Percentiles rank a stretch among this genome's conserved stretches.
phyloP scores from a whole-genome alignment of 2,113 vertebrate species.

The Tyto alba region DNA sequence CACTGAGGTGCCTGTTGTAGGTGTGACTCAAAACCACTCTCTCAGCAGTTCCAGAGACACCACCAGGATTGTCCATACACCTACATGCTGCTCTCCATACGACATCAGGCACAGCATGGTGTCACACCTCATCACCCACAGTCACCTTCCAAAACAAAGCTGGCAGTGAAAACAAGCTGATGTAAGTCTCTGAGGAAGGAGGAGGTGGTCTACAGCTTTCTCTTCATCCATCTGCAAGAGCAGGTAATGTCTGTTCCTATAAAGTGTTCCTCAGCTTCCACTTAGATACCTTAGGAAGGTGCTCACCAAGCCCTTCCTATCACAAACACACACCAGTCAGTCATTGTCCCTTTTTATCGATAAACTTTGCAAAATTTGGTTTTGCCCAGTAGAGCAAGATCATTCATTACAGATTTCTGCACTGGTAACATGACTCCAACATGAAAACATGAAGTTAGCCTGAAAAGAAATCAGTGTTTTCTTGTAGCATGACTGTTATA shows the following conservation, averaged over 20 bases:
- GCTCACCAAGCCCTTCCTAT: not conserved
- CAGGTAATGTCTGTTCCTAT: not conserved
- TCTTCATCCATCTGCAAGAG: not conserved
- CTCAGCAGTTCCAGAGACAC: not conserved
- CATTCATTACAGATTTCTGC: not conserved
- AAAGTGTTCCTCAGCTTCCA: not conserved
- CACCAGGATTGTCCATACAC: not conserved
- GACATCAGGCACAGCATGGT: not conserved
- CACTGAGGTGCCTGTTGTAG: not conserved
- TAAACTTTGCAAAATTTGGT: not conserved
- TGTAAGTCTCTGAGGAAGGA: not conserved
- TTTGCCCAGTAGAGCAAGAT: not conserved
- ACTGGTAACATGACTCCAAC: not conserved
- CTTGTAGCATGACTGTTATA: not conserved
- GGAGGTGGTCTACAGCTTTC: not conserved
- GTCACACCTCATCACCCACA: not conserved
- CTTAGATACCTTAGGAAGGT: not conserved
- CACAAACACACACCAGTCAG: not conserved
- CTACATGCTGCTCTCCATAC: not conserved
- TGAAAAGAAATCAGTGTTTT: not conserved
- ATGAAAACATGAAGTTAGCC: not conserved
- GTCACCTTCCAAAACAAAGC: not conserved
- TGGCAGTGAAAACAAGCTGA: not conserved
- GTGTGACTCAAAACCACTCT: not conserved
- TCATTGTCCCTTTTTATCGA: not conserved